Evolutionary conservation across 2,888 invertebrate species (phyloP), one percentile per base, ranked within the genome.

Genomic region (Protula sp.): DNA sequence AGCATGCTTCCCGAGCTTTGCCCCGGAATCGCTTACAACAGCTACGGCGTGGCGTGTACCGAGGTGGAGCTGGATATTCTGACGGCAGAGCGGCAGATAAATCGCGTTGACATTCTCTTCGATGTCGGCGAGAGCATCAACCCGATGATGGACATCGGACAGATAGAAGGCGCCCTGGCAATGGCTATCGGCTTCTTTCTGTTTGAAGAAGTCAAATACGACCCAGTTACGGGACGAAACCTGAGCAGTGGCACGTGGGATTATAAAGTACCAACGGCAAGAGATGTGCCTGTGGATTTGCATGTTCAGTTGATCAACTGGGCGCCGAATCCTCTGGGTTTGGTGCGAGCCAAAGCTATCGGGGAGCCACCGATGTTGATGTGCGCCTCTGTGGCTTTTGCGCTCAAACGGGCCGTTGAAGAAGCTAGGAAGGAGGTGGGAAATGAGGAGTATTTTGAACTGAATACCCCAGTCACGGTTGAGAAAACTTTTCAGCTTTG

Each of bases 31-130:
- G n/a, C n/a, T n/a, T 82, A 82, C 65, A 72, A 71, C 62, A 72
- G 78, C 22, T 81, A 79, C 70, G 79, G 77, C 2, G 76, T 74
- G 14, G 76, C 75, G 1, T 71, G 74, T 5, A 65, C 76, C 2
- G 91, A 92, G 80, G 85, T 90, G 0, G 89, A 91, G 79, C 78
- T 91, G 0, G 92, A 92, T 76, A 81, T 90, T 19, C 81, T 92
- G 29, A 90, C 90, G 0, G 91, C 91, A 9, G 88, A 89, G 74
- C 72, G 68, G 55, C 67, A 71, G 66, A 72, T 81, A 27, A 60
- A 60, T 2, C 63, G 79, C 28, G 72, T 72, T 5, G 79, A 80
- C 61, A 69, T 81, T 3, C 65, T 75, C 50, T 73, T 68, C 63
- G 77, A 77, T 65, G 72, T 72, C 58, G 76, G 76, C 2, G 61